A percentile compares a stretch with the other conserved stretches of the same genome.
Evolutionary conservation across 1,140 invertebrate genomes (phyloP).

Genomic region (Magallana ariakensis): DNA sequence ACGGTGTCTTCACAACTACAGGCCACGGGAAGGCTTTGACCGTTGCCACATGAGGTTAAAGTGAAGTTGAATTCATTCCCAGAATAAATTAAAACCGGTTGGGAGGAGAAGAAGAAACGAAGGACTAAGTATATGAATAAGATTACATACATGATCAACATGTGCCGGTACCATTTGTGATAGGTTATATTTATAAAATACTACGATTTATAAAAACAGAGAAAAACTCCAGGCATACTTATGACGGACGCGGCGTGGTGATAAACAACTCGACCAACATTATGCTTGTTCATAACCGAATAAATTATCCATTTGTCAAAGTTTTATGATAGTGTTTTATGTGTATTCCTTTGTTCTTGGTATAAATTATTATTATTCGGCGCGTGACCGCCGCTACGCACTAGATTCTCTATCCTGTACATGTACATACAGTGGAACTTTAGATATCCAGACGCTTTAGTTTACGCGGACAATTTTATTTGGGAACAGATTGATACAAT

Average conservation of each 20-base stretch:
- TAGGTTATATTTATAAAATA: neutral
- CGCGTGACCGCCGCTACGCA: too few relatives aligned
- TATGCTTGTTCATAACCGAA: neutral
- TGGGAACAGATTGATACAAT: too few relatives aligned
- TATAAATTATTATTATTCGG: too few relatives aligned
- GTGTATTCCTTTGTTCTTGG: too few relatives aligned
- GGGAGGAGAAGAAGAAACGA: neutral
- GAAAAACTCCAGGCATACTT: too few relatives aligned
- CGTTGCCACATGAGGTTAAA: neutral
- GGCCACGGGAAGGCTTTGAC: neutral
- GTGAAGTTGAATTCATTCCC: neutral
- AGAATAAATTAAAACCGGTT: conserved; percentile 25
- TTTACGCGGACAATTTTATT: too few relatives aligned
- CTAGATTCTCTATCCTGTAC: too few relatives aligned
- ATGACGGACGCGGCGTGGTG: too few relatives aligned
- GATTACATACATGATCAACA: conserved; percentile 9
- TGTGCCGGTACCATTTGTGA: neutral
- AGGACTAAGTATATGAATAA: conserved; percentile 4
- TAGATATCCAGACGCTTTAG: too few relatives aligned
- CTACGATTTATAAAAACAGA: too few relatives aligned
- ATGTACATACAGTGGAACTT: too few relatives aligned
- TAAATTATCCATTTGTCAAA: conserved; percentile 19
- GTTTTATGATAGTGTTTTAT: conserved; percentile 2
- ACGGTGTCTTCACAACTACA: neutral
- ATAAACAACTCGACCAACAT: neutral